phyloP scores from a whole-genome alignment of 2,797 vertebrate species.

The Manis crassicaudata region DNA sequence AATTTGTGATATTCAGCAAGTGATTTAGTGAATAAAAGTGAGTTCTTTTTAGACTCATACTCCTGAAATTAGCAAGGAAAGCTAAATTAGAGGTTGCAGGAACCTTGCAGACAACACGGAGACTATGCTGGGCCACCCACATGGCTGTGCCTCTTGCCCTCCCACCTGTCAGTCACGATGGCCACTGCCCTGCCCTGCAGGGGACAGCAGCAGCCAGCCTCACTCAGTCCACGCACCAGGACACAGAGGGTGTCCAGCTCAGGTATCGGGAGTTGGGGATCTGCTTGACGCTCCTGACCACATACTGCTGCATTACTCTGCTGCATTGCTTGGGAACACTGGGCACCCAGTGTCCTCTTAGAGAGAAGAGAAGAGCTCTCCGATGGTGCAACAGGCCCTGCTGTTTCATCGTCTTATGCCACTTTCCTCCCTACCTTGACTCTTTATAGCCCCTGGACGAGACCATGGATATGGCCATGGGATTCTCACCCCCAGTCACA shows the following conservation, averaged over 20 bases:
- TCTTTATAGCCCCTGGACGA: neutral
- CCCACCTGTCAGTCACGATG: fast-evolving
- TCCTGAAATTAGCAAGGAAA: neutral
- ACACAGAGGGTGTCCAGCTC: too few relatives aligned
- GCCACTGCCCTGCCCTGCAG: fast-evolving
- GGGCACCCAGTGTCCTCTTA: neutral
- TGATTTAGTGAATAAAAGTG: neutral
- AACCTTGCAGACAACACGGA: too few relatives aligned
- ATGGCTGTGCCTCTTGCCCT: fast-evolving
- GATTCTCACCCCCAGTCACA: too few relatives aligned
- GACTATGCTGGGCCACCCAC: fast-evolving
- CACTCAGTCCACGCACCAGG: too few relatives aligned
- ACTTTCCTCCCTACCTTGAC: neutral
- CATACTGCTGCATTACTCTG: fast-evolving
- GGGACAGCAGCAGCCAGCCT: fast-evolving
- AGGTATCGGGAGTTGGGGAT: too few relatives aligned
- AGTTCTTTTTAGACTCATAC: neutral
- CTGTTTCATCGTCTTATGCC: neutral
- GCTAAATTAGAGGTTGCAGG: neutral
- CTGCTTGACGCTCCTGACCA: neutral
- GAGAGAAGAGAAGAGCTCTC: neutral
- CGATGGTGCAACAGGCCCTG: too few relatives aligned
- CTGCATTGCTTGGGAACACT: neutral
- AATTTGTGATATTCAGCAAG: neutral
- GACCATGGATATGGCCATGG: fast-evolving